phyloP scores from a whole-genome alignment of 1,140 invertebrate genomes.

The Melanaphis sacchari region DNA sequence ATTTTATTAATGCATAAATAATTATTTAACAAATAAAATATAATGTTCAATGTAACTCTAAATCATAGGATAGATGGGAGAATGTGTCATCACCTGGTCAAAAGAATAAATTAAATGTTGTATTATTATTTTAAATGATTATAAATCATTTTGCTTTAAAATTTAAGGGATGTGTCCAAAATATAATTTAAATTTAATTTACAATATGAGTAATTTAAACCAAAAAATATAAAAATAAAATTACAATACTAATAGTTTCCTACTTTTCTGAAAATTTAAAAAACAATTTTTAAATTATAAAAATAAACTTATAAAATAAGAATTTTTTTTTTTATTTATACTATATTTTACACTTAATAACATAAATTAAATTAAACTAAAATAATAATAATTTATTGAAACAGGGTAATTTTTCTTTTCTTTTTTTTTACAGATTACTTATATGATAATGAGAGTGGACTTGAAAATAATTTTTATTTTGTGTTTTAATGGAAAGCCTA shows the following conservation, averaged over 20 bases:
- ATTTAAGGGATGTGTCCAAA: too few relatives aligned
- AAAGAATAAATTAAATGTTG: too few relatives aligned
- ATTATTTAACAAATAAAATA: not conserved
- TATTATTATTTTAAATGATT: not conserved
- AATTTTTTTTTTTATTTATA: not conserved
- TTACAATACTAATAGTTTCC: too few relatives aligned
- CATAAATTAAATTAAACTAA: too few relatives aligned
- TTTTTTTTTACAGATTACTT: slow-evolving; percentile 38
- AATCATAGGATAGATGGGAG: not conserved
- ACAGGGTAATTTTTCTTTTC: not conserved
- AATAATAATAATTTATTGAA: not conserved
- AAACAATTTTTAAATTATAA: not conserved
- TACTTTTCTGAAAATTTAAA: not conserved
- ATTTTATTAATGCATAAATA: not conserved
- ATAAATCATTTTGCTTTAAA: not conserved
- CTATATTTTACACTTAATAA: not conserved
- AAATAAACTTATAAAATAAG: not conserved
- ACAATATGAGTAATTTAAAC: too few relatives aligned
- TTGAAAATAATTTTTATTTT: slow-evolving; percentile 29
- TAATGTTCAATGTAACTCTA: not conserved
- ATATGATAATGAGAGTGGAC: slow-evolving; percentile 12
- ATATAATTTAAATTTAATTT: too few relatives aligned
- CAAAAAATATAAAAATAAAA: too few relatives aligned
- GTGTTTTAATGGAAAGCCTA: slow-evolving; percentile 13
- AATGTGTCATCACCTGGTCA: too few relatives aligned